A percentile compares a stretch with the other conserved stretches of the same genome.
Conservation (phyloP, 2,797 vertebrate species). For the Falco novaeseelandiae region DNA sequence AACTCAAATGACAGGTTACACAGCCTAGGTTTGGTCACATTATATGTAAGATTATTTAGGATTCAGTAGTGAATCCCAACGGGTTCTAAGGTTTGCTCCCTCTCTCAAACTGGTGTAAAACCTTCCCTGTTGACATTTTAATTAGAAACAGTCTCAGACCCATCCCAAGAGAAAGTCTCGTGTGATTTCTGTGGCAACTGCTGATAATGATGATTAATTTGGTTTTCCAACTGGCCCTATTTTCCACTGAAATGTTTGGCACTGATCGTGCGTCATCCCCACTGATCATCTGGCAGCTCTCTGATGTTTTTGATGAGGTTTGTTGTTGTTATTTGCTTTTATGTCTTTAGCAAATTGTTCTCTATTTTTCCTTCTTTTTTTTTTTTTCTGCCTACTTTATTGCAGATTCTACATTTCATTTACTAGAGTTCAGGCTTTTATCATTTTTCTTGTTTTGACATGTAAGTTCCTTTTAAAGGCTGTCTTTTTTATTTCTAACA, state of each 20-base stretch:
- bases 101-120: constrained; percentile 10
- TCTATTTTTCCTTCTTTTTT: neutral
- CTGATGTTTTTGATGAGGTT: constrained; percentile 42
- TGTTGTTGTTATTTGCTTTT: constrained; percentile 60
- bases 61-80: neutral
- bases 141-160: neutral
- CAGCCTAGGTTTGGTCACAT: neutral
- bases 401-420: constrained; percentile 1
- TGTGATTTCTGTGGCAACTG: constrained; percentile 27
- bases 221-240: constrained; percentile 53
- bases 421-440: constrained; percentile 34
- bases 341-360: constrained; percentile 53
- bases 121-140: constrained; percentile 28
- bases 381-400: neutral
- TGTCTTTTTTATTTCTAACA: neutral
- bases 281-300: constrained; percentile 42
- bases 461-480: constrained; percentile 14
- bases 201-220: constrained; percentile 59
- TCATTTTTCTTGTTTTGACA: constrained; percentile 63
- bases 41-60: constrained; percentile 26
- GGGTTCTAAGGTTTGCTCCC: neutral
- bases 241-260: constrained; percentile 42
- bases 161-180: constrained; percentile 15
- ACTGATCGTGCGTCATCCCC: constrained; percentile 21
- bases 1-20: neutral